Base-by-base conservation (phyloP, 1,140 invertebrate genomes). In the Nebria ingens region DNA sequence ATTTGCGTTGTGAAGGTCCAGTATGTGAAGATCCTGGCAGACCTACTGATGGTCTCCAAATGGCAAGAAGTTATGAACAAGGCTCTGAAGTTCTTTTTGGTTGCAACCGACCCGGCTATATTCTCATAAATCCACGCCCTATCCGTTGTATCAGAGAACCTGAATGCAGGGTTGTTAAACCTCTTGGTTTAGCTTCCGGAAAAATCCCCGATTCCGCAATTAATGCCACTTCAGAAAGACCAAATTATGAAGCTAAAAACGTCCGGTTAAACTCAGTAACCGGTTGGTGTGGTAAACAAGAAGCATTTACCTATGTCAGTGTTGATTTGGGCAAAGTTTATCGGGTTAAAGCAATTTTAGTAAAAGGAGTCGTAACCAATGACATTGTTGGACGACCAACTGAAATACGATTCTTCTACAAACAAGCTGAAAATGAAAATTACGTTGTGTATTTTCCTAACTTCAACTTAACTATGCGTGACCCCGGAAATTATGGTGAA, bases 391-490 rank as follows among this genome's bases (percentile, higher is more conserved):
- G 93, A 54, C 78, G 93, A 55, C 92, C 93, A 4, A 97, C 92
- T 0, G 93, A 97, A 78, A 92, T 97, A 54, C 78, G 94, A 56
- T 93, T 97, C 73, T 97, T 97, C 78, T 97, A 97, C 69, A 97
- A 97, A 73, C 88, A 92, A 73, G 79, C 87, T 2, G 92, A 94
- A 71, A 84, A 74, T 61, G 93, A 96, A 68, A 95, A 96, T 64
- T 97, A 95, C 64, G 91, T 96, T 4, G 91, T 96, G 0, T 97
- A 97, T 63, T 96, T 94, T 76, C 93, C 93, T 12, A 95, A 96
- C 64, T 95, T 95, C 67, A 96, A 94, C 70, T 69, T 95, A 19
- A 94, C 91, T 0, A 92, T 91, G 81, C 76, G 90, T 58, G 91
- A 94, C 70, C 91, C 92, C 20, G 93, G 93, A 61, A 95, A 94